Percentiles rank a stretch among this genome's conserved stretches.
phyloP scores from a whole-genome alignment of 2,797 vertebrate species.

The Danio choprae region DNA sequence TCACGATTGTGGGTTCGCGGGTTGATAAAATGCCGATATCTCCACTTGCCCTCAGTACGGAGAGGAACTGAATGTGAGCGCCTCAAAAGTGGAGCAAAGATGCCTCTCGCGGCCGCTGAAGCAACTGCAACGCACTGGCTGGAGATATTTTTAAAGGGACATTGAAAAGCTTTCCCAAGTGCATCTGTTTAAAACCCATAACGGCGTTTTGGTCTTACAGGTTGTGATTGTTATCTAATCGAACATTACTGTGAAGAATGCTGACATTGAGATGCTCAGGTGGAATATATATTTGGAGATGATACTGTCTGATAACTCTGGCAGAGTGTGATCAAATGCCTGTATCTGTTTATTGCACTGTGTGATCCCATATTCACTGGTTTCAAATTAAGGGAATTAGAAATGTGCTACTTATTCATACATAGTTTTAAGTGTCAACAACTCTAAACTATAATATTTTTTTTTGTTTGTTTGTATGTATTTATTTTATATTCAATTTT shows the following conservation, averaged over 20 bases:
- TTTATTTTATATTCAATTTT: too few relatives aligned
- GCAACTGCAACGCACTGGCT: slow-evolving; percentile 70
- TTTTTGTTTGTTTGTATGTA: not conserved
- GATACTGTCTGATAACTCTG: not conserved
- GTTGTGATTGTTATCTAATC: slow-evolving; percentile 1
- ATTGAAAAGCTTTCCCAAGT: slow-evolving; percentile 52
- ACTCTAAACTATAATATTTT: not conserved
- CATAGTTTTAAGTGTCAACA: not conserved
- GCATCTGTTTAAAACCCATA: slow-evolving; percentile 20
- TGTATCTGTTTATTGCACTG: not conserved
- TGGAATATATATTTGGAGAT: slow-evolving; percentile 15
- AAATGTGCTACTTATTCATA: not conserved
- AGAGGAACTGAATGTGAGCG: slow-evolving; percentile 73
- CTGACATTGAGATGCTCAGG: not conserved
- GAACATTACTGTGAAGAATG: not conserved
- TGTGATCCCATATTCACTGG: not conserved
- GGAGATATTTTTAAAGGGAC: slow-evolving; percentile 71
- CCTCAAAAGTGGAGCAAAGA: slow-evolving; percentile 90
- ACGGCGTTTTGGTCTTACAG: not conserved
- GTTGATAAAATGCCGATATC: slow-evolving; percentile 83
- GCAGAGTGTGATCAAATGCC: not conserved
- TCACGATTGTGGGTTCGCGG: slow-evolving; percentile 83
- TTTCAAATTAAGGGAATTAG: not conserved
- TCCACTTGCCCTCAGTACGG: slow-evolving; percentile 77
- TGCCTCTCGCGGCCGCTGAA: slow-evolving; percentile 84